Conservation (phyloP, 2,888 invertebrate genomes). For the Stenoptilia bipunctidactyla region DNA sequence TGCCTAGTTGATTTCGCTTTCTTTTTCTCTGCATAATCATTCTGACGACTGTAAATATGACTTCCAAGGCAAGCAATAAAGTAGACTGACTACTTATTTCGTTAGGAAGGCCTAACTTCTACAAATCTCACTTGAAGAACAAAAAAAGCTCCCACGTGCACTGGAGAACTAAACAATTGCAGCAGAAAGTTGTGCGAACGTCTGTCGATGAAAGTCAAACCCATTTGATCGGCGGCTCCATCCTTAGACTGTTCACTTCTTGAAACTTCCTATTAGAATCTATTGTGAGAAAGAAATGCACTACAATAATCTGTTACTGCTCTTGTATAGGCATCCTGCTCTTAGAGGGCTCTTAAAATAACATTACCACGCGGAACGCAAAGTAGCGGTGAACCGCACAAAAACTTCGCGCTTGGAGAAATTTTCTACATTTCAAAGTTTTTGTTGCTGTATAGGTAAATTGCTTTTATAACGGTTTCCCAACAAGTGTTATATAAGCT, state of each 20-base stretch:
- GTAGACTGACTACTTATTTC: too few species aligned
- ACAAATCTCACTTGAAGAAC: too few species aligned
- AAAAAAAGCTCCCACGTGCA: conserved; percentile 6
- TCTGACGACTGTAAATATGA: too few species aligned
- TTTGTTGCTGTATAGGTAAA: conserved; percentile 37
- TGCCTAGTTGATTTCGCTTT: too few species aligned
- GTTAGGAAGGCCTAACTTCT: too few species aligned
- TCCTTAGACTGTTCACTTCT: too few species aligned
- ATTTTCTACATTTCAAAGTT: conserved; percentile 41
- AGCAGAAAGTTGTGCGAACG: conserved; percentile 11
- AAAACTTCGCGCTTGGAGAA: conserved; percentile 45
- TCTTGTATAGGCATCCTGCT: conserved; percentile 16
- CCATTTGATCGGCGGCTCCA: conserved; percentile 3
- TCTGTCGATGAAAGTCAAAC: conserved; percentile 8
- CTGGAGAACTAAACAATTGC: conserved; percentile 4
- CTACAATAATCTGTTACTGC: not conserved
- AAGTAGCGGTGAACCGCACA: conserved; percentile 43
- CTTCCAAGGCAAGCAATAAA: too few species aligned
- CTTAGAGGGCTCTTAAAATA: conserved; percentile 21
- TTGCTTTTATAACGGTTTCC: conserved; percentile 40
- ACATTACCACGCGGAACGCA: conserved; percentile 36
- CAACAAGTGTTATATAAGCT: too few species aligned
- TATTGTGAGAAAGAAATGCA: not conserved
- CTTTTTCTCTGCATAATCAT: too few species aligned
- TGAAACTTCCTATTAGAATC: not conserved